phyloP scores from a whole-genome alignment of 2,113 vertebrate species.

The Laterallus jamaicensis region DNA sequence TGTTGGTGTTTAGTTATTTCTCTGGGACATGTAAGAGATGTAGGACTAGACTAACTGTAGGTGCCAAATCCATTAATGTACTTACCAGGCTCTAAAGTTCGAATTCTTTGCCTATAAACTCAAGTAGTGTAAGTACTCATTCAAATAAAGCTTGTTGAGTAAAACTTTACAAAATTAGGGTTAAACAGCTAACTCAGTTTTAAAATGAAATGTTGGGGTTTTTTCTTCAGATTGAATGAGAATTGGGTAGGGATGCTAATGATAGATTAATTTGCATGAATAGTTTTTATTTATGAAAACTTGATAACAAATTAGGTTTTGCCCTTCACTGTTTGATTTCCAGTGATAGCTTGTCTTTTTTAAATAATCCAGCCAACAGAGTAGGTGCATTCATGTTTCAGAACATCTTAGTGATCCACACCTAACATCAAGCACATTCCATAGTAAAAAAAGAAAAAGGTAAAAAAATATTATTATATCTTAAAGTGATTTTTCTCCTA shows the following conservation, averaged over 20 bases:
- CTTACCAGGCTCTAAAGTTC: background rate
- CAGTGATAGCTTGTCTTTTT: background rate
- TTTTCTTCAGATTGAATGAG: background rate
- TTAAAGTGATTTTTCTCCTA: conserved; percentile 56
- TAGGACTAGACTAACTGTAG: background rate
- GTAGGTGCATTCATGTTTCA: background rate
- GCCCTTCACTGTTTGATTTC: background rate
- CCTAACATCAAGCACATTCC: background rate
- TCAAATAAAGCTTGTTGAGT: background rate
- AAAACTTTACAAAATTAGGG: background rate
- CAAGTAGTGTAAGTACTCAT: background rate
- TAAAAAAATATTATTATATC: background rate
- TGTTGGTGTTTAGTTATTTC: background rate
- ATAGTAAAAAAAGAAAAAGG: background rate
- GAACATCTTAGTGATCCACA: background rate
- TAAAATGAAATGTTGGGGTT: background rate
- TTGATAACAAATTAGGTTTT: background rate
- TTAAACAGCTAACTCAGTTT: background rate
- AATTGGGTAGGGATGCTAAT: background rate
- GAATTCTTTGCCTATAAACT: background rate
- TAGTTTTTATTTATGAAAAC: background rate
- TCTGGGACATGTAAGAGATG: background rate
- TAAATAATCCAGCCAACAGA: background rate
- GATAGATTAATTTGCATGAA: background rate
- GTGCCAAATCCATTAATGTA: background rate